Evolutionary conservation across 1,140 invertebrate genomes (phyloP).

Genomic region (Eumaeus atala): DNA sequence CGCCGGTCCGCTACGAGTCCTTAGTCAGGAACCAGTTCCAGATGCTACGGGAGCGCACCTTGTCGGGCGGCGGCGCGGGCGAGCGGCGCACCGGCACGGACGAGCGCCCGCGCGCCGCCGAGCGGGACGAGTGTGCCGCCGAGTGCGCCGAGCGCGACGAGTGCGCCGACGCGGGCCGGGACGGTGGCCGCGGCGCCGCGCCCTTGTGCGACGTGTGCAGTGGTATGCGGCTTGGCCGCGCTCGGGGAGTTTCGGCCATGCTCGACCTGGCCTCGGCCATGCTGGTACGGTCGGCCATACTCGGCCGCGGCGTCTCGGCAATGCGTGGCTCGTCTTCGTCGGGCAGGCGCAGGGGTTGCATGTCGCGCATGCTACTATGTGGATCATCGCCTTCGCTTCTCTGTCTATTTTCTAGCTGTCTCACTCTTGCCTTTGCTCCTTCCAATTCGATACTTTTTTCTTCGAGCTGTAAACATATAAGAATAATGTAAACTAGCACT

Average conservation of each 20-base stretch:
- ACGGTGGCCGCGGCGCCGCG: slow-evolving; percentile 38
- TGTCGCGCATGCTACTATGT: slow-evolving; percentile 68
- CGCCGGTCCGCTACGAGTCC: slow-evolving; percentile 37
- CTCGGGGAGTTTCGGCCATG: slow-evolving; percentile 65
- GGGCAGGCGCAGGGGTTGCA: slow-evolving; percentile 69
- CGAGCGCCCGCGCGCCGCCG: slow-evolving; percentile 26
- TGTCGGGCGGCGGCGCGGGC: slow-evolving; percentile 34
- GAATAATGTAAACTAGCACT: background rate
- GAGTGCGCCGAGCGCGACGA: slow-evolving; percentile 45
- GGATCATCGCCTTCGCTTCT: slow-evolving; percentile 71
- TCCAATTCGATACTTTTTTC: slow-evolving; percentile 88
- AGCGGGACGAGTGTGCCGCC: slow-evolving; percentile 28
- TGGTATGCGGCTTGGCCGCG: slow-evolving; percentile 37
- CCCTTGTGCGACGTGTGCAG: slow-evolving; percentile 72
- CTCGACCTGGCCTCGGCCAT: background rate
- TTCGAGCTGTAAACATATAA: slow-evolving; percentile 76
- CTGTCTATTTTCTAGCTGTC: slow-evolving; percentile 78
- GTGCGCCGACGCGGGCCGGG: slow-evolving; percentile 51
- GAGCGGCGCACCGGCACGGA: slow-evolving; percentile 35
- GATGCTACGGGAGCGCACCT: slow-evolving; percentile 56
- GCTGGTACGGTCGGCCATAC: slow-evolving; percentile 1
- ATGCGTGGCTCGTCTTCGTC: slow-evolving; percentile 48
- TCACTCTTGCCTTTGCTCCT: slow-evolving; percentile 83
- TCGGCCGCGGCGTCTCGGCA: slow-evolving; percentile 7
- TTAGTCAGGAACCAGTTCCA: slow-evolving; percentile 58